Conservation (phyloP, 2,113 vertebrate genomes). For the Alaudala cheleensis region DNA sequence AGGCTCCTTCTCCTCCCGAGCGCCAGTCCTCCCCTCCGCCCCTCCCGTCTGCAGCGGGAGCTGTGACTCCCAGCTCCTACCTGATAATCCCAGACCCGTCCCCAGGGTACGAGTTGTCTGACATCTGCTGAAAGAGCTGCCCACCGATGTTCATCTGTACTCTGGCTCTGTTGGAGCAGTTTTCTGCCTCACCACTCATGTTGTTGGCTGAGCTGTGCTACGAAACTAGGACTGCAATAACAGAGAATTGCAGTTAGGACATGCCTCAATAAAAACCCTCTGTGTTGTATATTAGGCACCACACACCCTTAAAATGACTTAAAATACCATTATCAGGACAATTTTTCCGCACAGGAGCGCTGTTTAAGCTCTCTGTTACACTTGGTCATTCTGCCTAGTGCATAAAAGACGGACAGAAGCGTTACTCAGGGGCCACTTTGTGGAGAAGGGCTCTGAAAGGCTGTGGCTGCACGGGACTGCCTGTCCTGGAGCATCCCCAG, state of each 20-base stretch:
- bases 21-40: not conserved
- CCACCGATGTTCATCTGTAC: not conserved
- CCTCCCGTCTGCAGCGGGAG: not conserved
- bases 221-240: not conserved
- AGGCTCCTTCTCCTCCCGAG: not conserved
- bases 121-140: not conserved
- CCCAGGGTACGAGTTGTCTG: not conserved
- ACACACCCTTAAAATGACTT: not conserved
- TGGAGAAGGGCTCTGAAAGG: not conserved
- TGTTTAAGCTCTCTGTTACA: not conserved
- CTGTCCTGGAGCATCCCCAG: not conserved
- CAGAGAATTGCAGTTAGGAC: slow-evolving; percentile 1
- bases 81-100: not conserved
- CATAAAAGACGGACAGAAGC: accelerated
- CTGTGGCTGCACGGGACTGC: not conserved
- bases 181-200: slow-evolving; percentile 38
- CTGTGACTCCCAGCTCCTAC: not conserved
- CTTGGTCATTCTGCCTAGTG: not conserved
- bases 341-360: not conserved
- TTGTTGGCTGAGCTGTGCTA: slow-evolving; percentile 14
- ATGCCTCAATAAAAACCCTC: not conserved
- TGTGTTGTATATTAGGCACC: not conserved
- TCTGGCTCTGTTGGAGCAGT: not conserved
- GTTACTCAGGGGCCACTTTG: accelerated
- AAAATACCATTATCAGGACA: not conserved